These are phyloP conservation scores for Quadroppia sp. DNA, from an alignment of 2,888 invertebrate species.

Conservation along the genomic window DNA sequence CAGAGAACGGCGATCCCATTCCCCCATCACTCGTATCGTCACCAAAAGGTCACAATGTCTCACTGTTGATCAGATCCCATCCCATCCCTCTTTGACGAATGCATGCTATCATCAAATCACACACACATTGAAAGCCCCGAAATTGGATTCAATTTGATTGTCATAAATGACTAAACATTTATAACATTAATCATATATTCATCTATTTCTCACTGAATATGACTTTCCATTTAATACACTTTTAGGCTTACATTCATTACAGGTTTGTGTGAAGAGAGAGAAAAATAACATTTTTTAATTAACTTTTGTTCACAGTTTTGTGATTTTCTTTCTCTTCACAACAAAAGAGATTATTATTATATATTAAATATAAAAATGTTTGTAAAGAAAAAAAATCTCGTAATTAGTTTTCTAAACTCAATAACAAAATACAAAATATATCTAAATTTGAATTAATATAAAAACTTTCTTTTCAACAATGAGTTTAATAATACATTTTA, in stretches of 20 bases:
- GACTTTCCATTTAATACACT: background rate
- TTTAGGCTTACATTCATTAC: background rate
- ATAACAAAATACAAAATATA: too few species aligned
- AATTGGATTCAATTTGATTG: background rate
- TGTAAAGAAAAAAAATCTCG: too few species aligned
- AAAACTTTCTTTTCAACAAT: too few species aligned
- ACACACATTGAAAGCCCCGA: background rate
- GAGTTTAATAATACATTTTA: too few species aligned
- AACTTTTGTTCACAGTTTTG: conserved; percentile 1
- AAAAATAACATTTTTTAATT: background rate
- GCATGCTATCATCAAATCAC: background rate
- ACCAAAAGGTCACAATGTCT: background rate
- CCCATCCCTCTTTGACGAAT: background rate
- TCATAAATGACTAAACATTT: background rate
- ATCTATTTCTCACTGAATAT: background rate
- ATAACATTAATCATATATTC: background rate
- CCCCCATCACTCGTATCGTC: background rate
- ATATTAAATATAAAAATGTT: background rate
- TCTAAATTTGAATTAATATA: too few species aligned
- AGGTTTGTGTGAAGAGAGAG: background rate
- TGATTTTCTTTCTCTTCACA: background rate
- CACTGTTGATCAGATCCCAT: too few species aligned
- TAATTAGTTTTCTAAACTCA: too few species aligned
- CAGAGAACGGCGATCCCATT: background rate
- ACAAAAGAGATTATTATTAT: background rate